A percentile compares a stretch with the other conserved stretches of the same genome.
These are phyloP conservation scores for Brevipalpus yothersi DNA, from an alignment of 1,140 invertebrate species.

Conservation along the genomic window DNA sequence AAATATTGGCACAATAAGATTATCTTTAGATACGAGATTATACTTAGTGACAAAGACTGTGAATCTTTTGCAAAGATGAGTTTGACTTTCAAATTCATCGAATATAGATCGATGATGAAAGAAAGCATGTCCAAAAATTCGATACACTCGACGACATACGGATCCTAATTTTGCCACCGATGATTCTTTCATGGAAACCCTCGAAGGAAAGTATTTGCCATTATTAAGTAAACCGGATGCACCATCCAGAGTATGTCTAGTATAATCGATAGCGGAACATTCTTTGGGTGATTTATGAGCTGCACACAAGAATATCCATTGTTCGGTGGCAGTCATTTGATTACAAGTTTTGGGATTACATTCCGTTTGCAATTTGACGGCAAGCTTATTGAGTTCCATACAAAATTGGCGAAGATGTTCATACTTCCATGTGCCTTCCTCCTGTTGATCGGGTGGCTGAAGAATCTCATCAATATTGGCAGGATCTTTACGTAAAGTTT, in stretches of 20 bases:
- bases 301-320: constrained; percentile 99
- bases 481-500: constrained; percentile 76
- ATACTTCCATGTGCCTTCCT: constrained; percentile 99
- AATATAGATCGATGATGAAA: constrained; percentile 92
- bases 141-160: constrained; percentile 88
- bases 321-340: constrained; percentile 99
- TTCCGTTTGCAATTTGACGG: constrained; percentile 54
- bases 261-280: constrained; percentile 98
- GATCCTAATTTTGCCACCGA: constrained; percentile 94
- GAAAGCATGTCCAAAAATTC: constrained; percentile 98
- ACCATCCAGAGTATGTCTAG: constrained; percentile 93
- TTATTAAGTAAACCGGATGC: constrained; percentile 94
- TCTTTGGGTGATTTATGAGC: constrained; percentile 99
- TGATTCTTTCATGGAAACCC: constrained; percentile 94
- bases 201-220: constrained; percentile 99
- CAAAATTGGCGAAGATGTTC: constrained; percentile 96
- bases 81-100: constrained; percentile 93
- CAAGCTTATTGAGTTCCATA: constrained; percentile 93
- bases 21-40: constrained; percentile 71
- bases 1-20: constrained; percentile 89
- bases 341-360: constrained; percentile 88
- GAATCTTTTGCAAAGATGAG: constrained; percentile 80
- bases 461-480: constrained; percentile 81
- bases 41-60: constrained; percentile 96
- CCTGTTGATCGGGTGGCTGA: constrained; percentile 82